phyloP scores from a whole-genome alignment of 2,888 invertebrate genomes.

The Agapostemon virescens region DNA sequence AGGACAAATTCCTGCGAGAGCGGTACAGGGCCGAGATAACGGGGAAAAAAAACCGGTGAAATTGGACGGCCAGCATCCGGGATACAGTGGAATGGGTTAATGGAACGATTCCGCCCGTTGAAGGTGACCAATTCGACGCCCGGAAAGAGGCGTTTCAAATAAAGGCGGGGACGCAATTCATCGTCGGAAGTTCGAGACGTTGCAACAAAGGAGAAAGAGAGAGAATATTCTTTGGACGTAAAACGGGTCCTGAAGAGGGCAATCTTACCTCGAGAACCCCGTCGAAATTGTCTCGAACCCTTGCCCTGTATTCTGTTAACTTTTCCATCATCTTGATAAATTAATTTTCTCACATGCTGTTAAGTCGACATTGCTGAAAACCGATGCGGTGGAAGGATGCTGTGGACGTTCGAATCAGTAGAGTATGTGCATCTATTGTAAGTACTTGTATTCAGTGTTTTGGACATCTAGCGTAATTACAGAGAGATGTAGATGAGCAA shows the following conservation, averaged over 20 bases:
- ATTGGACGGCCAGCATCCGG: constrained; percentile 4
- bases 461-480: too few species aligned
- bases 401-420: too few species aligned
- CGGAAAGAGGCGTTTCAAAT: constrained; percentile 1
- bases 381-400: too few species aligned
- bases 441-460: too few species aligned
- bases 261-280: not conserved
- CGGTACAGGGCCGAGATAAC: not conserved
- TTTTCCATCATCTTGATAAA: not conserved
- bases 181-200: not conserved
- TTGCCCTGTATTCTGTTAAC: not conserved
- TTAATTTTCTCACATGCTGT: not conserved
- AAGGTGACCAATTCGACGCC: constrained; percentile 9
- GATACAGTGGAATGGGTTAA: constrained; percentile 2
- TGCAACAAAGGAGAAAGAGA: not conserved
- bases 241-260: not conserved
- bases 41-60: not conserved
- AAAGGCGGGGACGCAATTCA: not conserved
- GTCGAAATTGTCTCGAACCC: not conserved
- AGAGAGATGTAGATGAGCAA: too few species aligned
- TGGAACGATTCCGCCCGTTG: not conserved
- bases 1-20: constrained; percentile 6
- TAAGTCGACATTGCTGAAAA: not conserved
- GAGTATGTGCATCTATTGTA: too few species aligned
- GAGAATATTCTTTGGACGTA: constrained; percentile 1